Evolutionary conservation across 2,113 vertebrate genomes (phyloP), one percentile per base, ranked within the genome.

Genomic region (Rutilus rutilus): DNA sequence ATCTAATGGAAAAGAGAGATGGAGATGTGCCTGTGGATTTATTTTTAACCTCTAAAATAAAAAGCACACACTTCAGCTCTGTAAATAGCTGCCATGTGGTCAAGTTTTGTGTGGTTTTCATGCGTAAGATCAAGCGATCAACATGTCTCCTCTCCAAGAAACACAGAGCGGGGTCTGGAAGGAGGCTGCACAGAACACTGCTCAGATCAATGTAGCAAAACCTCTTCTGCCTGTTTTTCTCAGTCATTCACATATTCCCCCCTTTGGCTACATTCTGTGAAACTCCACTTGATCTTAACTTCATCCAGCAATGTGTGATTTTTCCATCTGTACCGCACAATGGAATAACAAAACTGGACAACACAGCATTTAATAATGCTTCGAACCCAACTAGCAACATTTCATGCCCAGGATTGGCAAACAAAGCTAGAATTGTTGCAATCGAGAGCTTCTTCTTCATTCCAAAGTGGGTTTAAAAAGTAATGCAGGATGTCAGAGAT

Each of bases 51-150:
- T 78, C 57, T 57, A 77, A 73, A 86, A 83, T 88, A 54, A 88
- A 86, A 86, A 86, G 47, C 87, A 88, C 17, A 78, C 60, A 33
- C 47, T 80, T 75, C 67, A 50, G 59, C 47, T 83, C 84, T 64
- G 62, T 14, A 88, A 88, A 88, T 71, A 85, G 65, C 50, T 54
- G 30, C 60, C 42, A 67, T 82, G 81, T 83, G 81, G 84, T 86
- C 64, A 64, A 30, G 57, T 78, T 79, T 50, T 73, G 64, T 69
- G 69, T 39, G 71, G 74, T 67, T 62, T 78, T 84, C 39, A 78
- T 76, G 73, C 71, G 75, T 42, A 45, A 69, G 50, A 73, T 69
- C 57, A 67, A 82, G 74, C 39, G 14, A 27, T 69, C 80, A 78
- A 80, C 45, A 78, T 57, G 67, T 80, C 75, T 47, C 47, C 83